phyloP scores from a whole-genome alignment of 2,797 vertebrate genomes.

The Knipowitschia caucasica region DNA sequence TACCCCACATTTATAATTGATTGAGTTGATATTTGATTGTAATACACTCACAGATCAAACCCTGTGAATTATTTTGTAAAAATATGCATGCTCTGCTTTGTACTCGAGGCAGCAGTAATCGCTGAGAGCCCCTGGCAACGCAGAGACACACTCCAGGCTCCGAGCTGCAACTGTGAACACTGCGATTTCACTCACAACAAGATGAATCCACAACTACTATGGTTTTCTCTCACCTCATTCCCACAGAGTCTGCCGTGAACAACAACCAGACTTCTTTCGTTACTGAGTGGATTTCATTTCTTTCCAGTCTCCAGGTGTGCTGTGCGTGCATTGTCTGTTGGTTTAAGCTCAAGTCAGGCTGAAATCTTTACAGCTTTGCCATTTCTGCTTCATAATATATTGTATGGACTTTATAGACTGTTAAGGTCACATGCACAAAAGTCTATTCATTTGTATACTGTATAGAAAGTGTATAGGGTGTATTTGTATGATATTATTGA shows the following conservation, averaged over 20 bases:
- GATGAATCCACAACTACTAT: conserved; percentile 22
- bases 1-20: no score
- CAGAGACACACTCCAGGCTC: conserved; percentile 44
- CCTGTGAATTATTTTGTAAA: neutral
- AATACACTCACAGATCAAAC: neutral
- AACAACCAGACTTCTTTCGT: conserved; percentile 4
- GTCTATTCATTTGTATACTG: no score
- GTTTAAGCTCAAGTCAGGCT: neutral
- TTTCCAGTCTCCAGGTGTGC: conserved; percentile 9
- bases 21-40: no score
- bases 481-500: no score
- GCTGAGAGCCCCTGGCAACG: conserved; percentile 24
- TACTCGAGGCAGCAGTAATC: conserved; percentile 35
- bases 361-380: no score
- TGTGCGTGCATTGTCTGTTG: neutral
- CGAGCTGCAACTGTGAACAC: conserved; percentile 41
- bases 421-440: no score
- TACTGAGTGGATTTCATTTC: conserved; percentile 21
- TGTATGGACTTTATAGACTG: no score
- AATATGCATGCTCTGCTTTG: conserved; percentile 10
- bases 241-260: conserved; percentile 1
- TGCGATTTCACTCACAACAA: conserved; percentile 42
- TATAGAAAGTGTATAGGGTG: no score
- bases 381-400: no score
- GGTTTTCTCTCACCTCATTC: neutral